Evolutionary conservation across 2,888 invertebrate species (phyloP).

Genomic region (Syrista parreyssii): DNA sequence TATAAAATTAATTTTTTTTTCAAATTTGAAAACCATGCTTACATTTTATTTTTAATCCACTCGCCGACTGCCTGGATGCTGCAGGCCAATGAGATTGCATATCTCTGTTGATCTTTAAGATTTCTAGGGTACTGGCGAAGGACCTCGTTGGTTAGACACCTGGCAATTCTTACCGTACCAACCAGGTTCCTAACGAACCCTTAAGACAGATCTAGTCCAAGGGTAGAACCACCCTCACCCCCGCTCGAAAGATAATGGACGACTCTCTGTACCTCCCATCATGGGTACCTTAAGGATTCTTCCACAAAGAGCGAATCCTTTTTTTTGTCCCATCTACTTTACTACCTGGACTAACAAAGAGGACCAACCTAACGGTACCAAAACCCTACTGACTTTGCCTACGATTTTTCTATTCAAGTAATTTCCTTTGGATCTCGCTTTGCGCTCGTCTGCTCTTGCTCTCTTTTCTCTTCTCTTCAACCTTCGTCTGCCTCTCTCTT

Average conservation of each 20-base stretch:
- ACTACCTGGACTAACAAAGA: slow-evolving; percentile 54
- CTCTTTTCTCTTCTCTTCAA: background rate
- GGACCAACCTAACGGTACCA: slow-evolving; percentile 43
- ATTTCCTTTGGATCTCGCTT: background rate
- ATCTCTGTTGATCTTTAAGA: background rate
- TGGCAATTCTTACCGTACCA: background rate
- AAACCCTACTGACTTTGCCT: slow-evolving; percentile 29
- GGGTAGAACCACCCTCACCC: slow-evolving; percentile 47
- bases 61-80: background rate
- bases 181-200: background rate
- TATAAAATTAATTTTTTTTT: too few relatives aligned
- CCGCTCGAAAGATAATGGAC: slow-evolving; percentile 39
- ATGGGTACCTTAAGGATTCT: background rate
- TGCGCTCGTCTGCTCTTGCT: background rate
- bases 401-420: background rate
- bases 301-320: slow-evolving; percentile 45
- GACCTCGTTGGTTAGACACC: background rate
- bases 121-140: background rate
- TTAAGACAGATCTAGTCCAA: slow-evolving; percentile 46
- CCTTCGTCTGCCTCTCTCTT: background rate
- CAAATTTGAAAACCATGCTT: background rate
- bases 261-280: background rate
- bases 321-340: slow-evolving; percentile 19
- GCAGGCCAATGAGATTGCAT: background rate
- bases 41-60: background rate